Evolutionary conservation across 2,113 vertebrate species (phyloP).

Genomic region (Dicrurus megarhynchus): DNA sequence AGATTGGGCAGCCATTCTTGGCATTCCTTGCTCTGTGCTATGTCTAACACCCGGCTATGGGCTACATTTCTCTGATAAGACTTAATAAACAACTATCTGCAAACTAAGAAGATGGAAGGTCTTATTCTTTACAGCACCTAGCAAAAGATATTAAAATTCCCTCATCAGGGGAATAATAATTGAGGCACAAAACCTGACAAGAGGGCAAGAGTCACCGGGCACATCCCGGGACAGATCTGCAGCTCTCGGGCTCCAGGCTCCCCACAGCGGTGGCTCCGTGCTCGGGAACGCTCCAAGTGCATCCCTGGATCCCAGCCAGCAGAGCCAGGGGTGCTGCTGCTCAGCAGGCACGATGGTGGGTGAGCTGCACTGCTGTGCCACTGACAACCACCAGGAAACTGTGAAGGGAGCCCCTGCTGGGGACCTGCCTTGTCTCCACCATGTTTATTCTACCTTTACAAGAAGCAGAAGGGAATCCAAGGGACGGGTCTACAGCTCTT

Average conservation of each 20-base stretch:
- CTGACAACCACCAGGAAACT: background rate
- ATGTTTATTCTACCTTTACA: background rate
- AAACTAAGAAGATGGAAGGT: too few relatives aligned
- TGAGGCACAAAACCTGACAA: too few relatives aligned
- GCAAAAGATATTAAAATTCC: too few relatives aligned
- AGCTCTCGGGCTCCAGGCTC: conserved; percentile 34
- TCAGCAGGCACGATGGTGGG: background rate
- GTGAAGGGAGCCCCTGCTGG: background rate
- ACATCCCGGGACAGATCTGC: background rate
- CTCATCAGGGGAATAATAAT: too few relatives aligned
- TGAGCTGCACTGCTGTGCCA: background rate
- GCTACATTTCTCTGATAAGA: too few relatives aligned
- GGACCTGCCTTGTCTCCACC: background rate
- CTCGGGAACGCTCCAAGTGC: background rate
- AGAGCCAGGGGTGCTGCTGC: background rate
- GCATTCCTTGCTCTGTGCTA: too few relatives aligned
- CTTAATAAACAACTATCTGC: too few relatives aligned
- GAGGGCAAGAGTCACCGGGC: background rate
- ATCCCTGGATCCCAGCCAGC: background rate
- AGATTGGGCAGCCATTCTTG: too few relatives aligned
- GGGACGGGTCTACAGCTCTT: background rate
- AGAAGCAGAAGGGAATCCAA: background rate
- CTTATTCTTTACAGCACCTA: too few relatives aligned
- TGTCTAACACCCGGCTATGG: too few relatives aligned
- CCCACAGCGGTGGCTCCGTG: background rate